phyloP scores from a whole-genome alignment of 1,140 invertebrate species.

The Augochlora pura region DNA sequence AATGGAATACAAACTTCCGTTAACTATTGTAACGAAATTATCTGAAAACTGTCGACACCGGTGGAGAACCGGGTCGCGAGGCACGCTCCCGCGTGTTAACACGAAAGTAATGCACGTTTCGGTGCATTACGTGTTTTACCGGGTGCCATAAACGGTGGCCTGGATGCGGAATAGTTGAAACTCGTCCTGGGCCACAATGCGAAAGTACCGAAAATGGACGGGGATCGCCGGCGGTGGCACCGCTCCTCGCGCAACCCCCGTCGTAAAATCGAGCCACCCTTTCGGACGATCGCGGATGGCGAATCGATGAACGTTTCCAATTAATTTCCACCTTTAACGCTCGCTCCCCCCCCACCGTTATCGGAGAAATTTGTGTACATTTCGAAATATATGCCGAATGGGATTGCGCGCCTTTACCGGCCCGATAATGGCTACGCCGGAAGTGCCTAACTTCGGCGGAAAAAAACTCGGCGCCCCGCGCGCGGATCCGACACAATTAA shows the following conservation, averaged over 20 bases:
- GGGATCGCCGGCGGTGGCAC: background rate
- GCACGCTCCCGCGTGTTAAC: constrained; percentile 30
- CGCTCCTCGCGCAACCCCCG: background rate
- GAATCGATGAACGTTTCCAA: constrained; percentile 11
- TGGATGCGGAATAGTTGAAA: constrained; percentile 29
- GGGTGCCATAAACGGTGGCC: constrained; percentile 24
- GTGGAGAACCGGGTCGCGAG: background rate
- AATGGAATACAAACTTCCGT: constrained; percentile 69
- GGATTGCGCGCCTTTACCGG: background rate
- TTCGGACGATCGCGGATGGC: constrained; percentile 10
- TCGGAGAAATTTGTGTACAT: background rate
- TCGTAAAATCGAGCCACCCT: background rate
- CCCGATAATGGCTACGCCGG: no score
- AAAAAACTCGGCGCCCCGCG: no score
- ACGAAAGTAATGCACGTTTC: constrained; percentile 55
- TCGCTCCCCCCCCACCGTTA: background rate
- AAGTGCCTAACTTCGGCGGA: no score
- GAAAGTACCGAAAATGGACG: constrained; percentile 25
- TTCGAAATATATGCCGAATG: background rate
- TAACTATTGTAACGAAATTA: constrained; percentile 71
- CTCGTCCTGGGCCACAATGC: constrained; percentile 15
- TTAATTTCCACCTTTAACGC: constrained; percentile 12
- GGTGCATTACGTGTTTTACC: constrained; percentile 19
- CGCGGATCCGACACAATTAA: no score
- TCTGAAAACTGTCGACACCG: constrained; percentile 64